Percentiles rank a stretch among this genome's conserved stretches.
phyloP scores from a whole-genome alignment of 2,888 invertebrate species.

The Drosophila lutescens region DNA sequence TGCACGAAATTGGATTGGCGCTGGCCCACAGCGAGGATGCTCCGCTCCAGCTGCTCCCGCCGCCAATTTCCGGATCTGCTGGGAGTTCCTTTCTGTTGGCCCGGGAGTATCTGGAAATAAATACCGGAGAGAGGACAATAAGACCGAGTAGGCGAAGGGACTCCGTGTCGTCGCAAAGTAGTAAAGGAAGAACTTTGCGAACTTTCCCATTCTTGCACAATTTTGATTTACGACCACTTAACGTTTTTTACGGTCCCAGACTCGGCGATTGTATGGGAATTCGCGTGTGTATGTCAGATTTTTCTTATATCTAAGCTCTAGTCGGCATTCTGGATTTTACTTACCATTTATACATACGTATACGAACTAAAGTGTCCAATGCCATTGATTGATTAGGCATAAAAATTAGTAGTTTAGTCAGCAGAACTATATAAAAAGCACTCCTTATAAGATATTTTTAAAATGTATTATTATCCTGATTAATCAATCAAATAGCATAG shows the following conservation, averaged over 20 bases:
- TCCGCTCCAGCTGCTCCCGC: slow-evolving; percentile 16
- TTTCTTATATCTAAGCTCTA: slow-evolving; percentile 6
- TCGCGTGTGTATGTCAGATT: slow-evolving; percentile 28
- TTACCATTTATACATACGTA: not conserved
- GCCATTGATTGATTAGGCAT: slow-evolving; percentile 16
- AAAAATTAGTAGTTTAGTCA: not conserved
- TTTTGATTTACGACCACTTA: slow-evolving; percentile 79
- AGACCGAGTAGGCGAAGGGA: slow-evolving; percentile 38
- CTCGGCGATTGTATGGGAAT: slow-evolving; percentile 47
- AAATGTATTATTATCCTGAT: not conserved
- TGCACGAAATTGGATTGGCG: slow-evolving; percentile 58
- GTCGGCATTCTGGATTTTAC: slow-evolving; percentile 13
- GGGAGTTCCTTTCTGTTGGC: slow-evolving; percentile 49
- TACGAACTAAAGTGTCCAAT: slow-evolving; percentile 1
- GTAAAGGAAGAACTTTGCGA: slow-evolving; percentile 46
- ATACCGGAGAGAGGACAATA: slow-evolving; percentile 45
- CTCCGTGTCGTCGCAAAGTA: slow-evolving; percentile 26
- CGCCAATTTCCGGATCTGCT: slow-evolving; percentile 14
- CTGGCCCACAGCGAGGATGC: slow-evolving; percentile 10
- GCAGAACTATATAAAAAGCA: not conserved
- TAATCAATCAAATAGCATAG: too few species aligned
- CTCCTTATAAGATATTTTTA: not conserved
- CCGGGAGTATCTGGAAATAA: slow-evolving; percentile 63
- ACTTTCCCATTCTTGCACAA: slow-evolving; percentile 64
- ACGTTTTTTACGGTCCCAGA: slow-evolving; percentile 69